Evolutionary conservation across 2,797 vertebrate genomes (phyloP), one percentile per base, ranked within the genome.

Genomic region (Arrhamphus sclerolepis): DNA sequence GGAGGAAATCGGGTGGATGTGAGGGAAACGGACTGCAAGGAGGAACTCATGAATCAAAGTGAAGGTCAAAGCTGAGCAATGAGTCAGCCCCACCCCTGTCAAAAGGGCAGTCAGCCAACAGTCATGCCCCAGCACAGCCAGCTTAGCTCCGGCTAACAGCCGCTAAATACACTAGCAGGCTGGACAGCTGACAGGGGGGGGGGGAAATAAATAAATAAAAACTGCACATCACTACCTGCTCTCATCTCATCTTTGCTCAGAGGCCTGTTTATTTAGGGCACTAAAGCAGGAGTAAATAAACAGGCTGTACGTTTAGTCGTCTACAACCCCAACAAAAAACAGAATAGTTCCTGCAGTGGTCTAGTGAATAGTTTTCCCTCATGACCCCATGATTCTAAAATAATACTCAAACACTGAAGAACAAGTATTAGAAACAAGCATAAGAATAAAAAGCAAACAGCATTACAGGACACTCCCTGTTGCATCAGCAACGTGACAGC

Each of bases 31-130:
- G 57, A 54, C 31, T 11, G 22, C 44, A 17, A 61, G 65, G 63
- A 87, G 77, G 81, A 87, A 84, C 70, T 59, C 75, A 75, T 87
- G 78, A 83, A 87, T 87, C 74, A 83, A 44, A 68, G 46, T 62
- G 72, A 88, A 86, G 84, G 80, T 86, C 82, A 80, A 60, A 52
- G 24, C 50, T 17, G 43, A 73, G 62, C 53, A 47, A 19, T 0
- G 58, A 76, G 54, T 66, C 42, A 67, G 54, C 78, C 78, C 72
- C 70, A 76, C 78, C 84, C 80, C 63, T 72, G 66, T 68, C 31
- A 60, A 57, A 39, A 75, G 70, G 74, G 77, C 71, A 64, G 49
- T 41, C 54, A 60, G 79, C 78, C 78, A 81, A 53, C 56, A 47
- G 62, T 39, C 55, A 44, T 46, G 68, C 56, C 63, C 56, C 48